Base-by-base conservation (phyloP, 2,113 vertebrate genomes). In the Cyanoderma ruficeps region DNA sequence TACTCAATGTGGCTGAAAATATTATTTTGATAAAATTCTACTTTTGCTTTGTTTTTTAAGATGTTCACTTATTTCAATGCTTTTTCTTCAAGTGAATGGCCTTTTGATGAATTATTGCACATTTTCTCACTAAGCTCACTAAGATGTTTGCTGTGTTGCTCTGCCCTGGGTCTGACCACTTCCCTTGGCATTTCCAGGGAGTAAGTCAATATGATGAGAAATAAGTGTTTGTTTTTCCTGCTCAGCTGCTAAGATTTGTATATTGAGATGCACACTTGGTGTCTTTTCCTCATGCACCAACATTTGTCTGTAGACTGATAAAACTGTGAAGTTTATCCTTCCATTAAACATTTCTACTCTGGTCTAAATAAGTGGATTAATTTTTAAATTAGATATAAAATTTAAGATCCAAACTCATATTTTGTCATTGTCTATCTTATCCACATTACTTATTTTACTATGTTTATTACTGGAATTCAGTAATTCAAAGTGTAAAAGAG, bases 61-160 rank as follows among this genome's bases (percentile, higher is more conserved):
- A 13, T 65, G 25, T 3, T n/a, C 6, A 8, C 30, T 80, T 76
- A 71, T 49, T 87, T 77, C 33, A 28, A 4, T 35, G 37, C 7
- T 70, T 72, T 41, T 72, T 53, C 37, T 79, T 70, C 50, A 61
- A 50, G 61, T 28, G 79, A 86, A 37, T 39, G 52, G 42, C 27
- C 39, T 93, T 96, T 86, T 67, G 79, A 83, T 90, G 37, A 95
- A 77, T 88, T 78, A 63, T 35, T 77, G n/a, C n/a, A 69, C 7
- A 5, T 88, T 77, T 90, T 65, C 67, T 60, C 13, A 72, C 31
- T 42, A 19, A 69, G 37, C 20, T 70, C 37, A 39, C 10, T 39
- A 39, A 39, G 79, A 79, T 20, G 42, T 85, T 89, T 96, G 35
- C 46, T 65, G 5, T 71, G 35, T 22, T 68, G 61, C 72, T 87